Conservation (phyloP, 2,888 invertebrate species). For the Leistus spinibarbis region DNA sequence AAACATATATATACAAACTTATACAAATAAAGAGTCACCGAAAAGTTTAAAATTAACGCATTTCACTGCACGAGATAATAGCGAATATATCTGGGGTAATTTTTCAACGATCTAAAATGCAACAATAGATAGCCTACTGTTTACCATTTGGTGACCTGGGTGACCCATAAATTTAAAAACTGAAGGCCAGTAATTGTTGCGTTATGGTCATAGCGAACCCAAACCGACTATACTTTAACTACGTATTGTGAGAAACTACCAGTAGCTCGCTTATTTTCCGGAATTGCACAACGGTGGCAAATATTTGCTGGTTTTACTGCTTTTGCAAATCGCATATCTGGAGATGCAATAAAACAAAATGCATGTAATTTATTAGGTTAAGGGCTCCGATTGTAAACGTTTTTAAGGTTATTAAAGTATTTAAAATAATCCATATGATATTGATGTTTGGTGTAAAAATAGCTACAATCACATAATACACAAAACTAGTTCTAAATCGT, state of each 20-base stretch:
- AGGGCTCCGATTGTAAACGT: too few relatives aligned
- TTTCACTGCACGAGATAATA: slow-evolving; percentile 19
- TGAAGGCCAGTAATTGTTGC: slow-evolving; percentile 29
- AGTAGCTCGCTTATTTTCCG: slow-evolving; percentile 6
- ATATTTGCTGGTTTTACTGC: neutral
- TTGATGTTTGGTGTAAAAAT: too few relatives aligned
- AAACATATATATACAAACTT: neutral
- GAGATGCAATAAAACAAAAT: neutral
- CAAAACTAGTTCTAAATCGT: too few relatives aligned
- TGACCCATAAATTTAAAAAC: slow-evolving; percentile 36
- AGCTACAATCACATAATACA: too few relatives aligned
- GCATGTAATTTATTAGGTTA: neutral
- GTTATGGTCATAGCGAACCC: neutral
- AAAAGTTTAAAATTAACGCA: neutral
- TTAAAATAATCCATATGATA: too few relatives aligned
- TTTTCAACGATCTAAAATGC: slow-evolving; percentile 29
- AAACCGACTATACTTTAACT: neutral
- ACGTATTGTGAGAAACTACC: neutral
- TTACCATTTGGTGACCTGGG: slow-evolving; percentile 31
- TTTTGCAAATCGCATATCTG: neutral
- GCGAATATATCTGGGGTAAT: slow-evolving; percentile 24
- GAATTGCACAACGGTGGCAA: neutral
- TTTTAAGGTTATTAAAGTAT: too few relatives aligned
- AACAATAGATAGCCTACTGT: slow-evolving; percentile 24
- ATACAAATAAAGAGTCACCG: neutral